These are phyloP conservation scores for Masnerella sp. DNA, from an alignment of 2,888 invertebrate genomes.

Conservation along the genomic window DNA sequence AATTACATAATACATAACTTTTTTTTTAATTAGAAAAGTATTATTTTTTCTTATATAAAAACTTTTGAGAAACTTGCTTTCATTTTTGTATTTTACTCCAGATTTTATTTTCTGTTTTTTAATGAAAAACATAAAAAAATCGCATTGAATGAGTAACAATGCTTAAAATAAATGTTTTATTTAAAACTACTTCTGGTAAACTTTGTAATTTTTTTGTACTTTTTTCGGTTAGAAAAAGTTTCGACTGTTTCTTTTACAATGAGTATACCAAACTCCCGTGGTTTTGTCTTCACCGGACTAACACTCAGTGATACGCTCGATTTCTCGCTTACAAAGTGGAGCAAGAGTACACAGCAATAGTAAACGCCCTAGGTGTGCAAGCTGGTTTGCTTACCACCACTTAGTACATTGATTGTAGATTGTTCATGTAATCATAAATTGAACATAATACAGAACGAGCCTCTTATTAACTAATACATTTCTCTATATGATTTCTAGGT, in stretches of 20 bases:
- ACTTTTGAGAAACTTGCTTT: no score
- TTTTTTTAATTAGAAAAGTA: no score
- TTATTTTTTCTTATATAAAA: no score
- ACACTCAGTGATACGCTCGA: conserved; percentile 22
- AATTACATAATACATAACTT: no score
- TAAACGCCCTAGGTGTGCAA: conserved; percentile 43
- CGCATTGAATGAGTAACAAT: no score
- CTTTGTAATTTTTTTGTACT: no score
- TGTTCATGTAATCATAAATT: conserved; percentile 31
- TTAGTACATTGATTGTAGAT: conserved; percentile 22
- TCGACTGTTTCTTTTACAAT: background rate
- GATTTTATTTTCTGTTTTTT: no score
- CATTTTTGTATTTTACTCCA: no score
- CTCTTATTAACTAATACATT: conserved; percentile 6
- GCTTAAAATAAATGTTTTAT: no score
- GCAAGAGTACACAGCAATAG: conserved; percentile 34
- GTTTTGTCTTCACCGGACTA: conserved; percentile 32
- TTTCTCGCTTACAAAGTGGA: conserved; percentile 37
- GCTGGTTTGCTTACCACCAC: conserved; percentile 35
- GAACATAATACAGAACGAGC: conserved; percentile 1
- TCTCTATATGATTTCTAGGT: no score
- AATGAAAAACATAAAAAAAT: no score
- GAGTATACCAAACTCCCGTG: background rate
- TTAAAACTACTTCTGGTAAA: no score
- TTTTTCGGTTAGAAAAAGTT: background rate